Base-by-base conservation (phyloP, 1,140 invertebrate species). In the Polypedilum vanderplanki region DNA sequence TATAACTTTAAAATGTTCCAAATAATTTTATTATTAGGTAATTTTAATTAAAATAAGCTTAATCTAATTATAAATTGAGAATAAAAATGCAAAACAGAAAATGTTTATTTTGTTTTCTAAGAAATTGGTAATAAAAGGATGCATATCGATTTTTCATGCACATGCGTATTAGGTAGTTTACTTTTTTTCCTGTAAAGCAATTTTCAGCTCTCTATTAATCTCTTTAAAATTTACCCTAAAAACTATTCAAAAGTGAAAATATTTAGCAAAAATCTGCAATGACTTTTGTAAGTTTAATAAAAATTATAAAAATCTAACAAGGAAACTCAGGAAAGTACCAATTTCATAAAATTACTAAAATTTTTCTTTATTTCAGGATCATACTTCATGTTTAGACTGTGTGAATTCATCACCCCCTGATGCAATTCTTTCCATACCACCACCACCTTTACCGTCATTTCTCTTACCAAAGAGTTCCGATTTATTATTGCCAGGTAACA, bases 351-450 rank as follows among this genome's bases (percentile, higher is more conserved):
- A 57, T 4, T 57, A n/a, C n/a, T 57, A 8, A 15, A 15, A 57
- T 3, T 57, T 57, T 57, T 15, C 9, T 57, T 57, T n/a, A 57
- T 12, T 33, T 33, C 8, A 57, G 46, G 46, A 57, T 57, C 46
- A 57, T 57, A 57, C 46, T n/a, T 57, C 46, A n/a, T 57, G 46
- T 57, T 57, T 57, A 12, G 46, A 57, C 15, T 57, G 46, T 57
- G 46, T 57, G 46, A 57, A 57, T 57, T 12, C 46, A 57, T 91
- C 90, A 7, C 91, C 92, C n/a, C 91, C 92, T 12, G 91, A 91
- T 1, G 90, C 87, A 73, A 93, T 93, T 77, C 82, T 92, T 73
- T 89, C 88, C 76, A 88, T 93, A 83, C 91, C 92, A n/a, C 92
- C 91, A 40, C 92, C 91, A 1, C 92, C 91, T 2, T 84, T 92